Percentiles rank a stretch among this genome's conserved stretches.
These are phyloP conservation scores for Motacilla tschutschensis DNA, from an alignment of 2,113 vertebrate genomes.

Conservation along the genomic window DNA sequence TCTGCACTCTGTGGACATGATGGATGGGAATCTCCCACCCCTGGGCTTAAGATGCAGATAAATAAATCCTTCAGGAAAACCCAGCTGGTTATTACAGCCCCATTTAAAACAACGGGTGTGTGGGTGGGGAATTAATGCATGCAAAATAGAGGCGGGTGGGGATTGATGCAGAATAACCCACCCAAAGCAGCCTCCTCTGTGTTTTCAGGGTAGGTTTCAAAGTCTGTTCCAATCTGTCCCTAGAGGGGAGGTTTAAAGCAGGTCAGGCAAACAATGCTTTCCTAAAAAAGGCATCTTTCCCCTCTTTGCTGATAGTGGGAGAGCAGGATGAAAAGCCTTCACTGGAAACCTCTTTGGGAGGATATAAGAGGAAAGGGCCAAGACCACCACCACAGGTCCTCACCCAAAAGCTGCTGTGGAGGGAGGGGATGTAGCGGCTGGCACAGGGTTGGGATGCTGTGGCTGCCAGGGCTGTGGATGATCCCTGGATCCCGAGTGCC, in stretches of 20 bases:
- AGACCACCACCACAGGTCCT: accelerated
- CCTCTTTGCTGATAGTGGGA: neutral
- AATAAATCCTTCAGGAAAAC: neutral
- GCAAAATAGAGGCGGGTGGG: neutral
- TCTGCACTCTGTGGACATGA: accelerated
- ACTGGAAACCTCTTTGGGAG: neutral
- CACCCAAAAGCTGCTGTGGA: neutral
- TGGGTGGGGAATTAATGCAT: neutral
- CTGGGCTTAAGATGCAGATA: neutral
- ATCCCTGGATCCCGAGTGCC: accelerated
- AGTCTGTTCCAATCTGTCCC: neutral
- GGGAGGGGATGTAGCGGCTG: neutral
- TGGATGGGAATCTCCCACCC: neutral
- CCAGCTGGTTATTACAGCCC: neutral
- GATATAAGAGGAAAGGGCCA: neutral
- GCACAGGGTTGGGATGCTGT: neutral
- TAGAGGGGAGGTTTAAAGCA: neutral
- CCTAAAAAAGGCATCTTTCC: neutral
- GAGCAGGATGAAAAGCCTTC: neutral
- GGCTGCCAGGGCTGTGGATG: neutral
- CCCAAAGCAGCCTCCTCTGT: neutral
- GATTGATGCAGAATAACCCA: neutral
- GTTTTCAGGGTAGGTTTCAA: neutral
- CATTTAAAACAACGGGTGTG: neutral
- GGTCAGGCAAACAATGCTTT: neutral